These are phyloP conservation scores for Eumacrocentrus americanus DNA, from an alignment of 2,888 invertebrate species.

Conservation along the genomic window DNA sequence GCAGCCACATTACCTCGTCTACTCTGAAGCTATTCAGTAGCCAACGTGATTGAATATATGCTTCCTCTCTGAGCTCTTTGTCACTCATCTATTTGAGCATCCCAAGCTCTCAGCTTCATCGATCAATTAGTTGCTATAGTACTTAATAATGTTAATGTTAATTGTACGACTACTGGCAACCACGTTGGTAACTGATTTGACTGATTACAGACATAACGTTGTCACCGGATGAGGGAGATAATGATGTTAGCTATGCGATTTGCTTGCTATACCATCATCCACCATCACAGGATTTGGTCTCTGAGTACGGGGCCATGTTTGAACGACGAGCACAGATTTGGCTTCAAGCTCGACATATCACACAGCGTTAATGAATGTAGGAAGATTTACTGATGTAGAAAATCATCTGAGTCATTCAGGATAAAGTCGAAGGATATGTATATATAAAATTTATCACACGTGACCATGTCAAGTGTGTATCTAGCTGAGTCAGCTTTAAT, in stretches of 20 bases:
- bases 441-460: too few relatives aligned
- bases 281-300: neutral
- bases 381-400: neutral
- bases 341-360: neutral
- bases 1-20: too few relatives aligned
- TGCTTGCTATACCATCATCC: too few relatives aligned
- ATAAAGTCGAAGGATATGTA: constrained; percentile 15
- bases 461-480: constrained; percentile 23
- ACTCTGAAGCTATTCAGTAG: neutral
- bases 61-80: neutral
- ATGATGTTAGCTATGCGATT: too few relatives aligned
- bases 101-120: neutral
- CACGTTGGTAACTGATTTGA: neutral
- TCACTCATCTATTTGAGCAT: neutral
- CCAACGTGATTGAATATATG: neutral
- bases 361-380: neutral
- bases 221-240: neutral
- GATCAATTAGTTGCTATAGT: neutral
- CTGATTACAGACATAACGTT: neutral
- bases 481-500: constrained; percentile 25
- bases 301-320: neutral
- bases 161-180: neutral
- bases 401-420: too few relatives aligned
- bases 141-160: constrained; percentile 5
- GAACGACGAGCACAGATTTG: neutral